Evolutionary conservation across 2,113 vertebrate species (phyloP).

Genomic region (Cyanoderma ruficeps): DNA sequence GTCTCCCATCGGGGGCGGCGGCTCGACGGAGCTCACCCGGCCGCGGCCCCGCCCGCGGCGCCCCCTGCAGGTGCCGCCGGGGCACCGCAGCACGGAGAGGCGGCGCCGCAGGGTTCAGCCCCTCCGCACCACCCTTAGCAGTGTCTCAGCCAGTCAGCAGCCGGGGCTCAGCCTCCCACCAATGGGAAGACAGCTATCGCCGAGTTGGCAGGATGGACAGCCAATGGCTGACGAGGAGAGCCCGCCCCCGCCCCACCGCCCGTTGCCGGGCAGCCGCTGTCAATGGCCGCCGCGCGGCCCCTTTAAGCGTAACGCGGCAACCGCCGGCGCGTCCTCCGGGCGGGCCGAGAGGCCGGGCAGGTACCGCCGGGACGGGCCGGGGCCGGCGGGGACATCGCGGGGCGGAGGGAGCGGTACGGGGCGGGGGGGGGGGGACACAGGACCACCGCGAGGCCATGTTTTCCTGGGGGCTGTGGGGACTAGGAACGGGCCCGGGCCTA

Average conservation of each 20-base stretch:
- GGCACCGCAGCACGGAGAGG: rapidly evolving
- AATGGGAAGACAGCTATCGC: neutral
- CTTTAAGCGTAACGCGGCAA: conserved; percentile 48
- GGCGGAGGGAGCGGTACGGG: neutral
- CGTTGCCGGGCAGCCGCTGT: conserved; percentile 37
- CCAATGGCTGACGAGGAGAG: neutral
- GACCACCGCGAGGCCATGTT: too few relatives aligned
- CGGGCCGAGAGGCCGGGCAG: neutral
- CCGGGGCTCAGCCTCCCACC: rapidly evolving
- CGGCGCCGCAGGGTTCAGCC: rapidly evolving
- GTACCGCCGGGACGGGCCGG: neutral
- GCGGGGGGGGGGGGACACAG: neutral
- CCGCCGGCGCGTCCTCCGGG: neutral
- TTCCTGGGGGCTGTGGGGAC: neutral
- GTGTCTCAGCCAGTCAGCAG: neutral
- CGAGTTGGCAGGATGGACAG: rapidly evolving
- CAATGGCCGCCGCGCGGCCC: neutral
- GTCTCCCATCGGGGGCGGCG: rapidly evolving
- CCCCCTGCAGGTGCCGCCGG: neutral
- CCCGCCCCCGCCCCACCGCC: neutral
- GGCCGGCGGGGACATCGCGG: neutral
- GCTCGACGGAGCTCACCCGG: too few relatives aligned
- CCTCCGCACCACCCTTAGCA: rapidly evolving
- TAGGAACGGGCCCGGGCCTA: neutral
- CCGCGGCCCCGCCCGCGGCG: too few relatives aligned